Evolutionary conservation across 2,797 vertebrate genomes (phyloP).

Genomic region (Setipinna tenuifilis): DNA sequence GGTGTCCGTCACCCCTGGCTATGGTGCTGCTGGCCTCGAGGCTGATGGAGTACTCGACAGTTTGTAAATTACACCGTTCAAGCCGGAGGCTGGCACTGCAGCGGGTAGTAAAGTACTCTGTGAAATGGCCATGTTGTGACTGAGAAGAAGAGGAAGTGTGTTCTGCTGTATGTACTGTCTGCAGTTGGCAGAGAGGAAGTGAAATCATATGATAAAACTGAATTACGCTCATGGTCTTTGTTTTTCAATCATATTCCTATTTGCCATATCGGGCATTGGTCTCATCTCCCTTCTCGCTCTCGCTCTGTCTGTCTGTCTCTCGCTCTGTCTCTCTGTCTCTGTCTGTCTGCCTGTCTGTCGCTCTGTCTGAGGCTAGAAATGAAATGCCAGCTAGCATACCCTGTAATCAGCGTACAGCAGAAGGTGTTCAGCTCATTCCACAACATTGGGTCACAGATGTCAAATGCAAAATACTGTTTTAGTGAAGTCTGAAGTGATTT

Average conservation of each 20-base stretch:
- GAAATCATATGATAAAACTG: background rate
- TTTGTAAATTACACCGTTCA: background rate
- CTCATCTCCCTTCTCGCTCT: too few species aligned
- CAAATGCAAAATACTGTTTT: too few species aligned
- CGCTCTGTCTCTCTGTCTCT: background rate
- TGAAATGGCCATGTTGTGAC: background rate
- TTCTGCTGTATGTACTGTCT: background rate
- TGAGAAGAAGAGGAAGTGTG: background rate
- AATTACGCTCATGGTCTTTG: background rate
- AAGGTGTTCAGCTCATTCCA: too few species aligned
- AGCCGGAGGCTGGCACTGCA: background rate
- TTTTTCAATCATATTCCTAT: too few species aligned
- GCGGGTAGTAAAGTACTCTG: background rate
- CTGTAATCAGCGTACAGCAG: too few species aligned
- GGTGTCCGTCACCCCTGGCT: background rate
- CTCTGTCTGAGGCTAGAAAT: too few species aligned
- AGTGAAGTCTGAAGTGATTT: too few species aligned
- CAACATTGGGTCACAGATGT: too few species aligned
- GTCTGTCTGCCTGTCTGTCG: background rate
- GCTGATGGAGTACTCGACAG: background rate
- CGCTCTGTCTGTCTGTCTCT: too few species aligned
- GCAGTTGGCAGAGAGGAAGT: background rate
- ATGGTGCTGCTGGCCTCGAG: background rate
- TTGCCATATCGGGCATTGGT: too few species aligned
- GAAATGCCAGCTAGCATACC: too few species aligned